Conservation (phyloP, 2,797 vertebrate genomes). For the Enteromius treurensis region DNA sequence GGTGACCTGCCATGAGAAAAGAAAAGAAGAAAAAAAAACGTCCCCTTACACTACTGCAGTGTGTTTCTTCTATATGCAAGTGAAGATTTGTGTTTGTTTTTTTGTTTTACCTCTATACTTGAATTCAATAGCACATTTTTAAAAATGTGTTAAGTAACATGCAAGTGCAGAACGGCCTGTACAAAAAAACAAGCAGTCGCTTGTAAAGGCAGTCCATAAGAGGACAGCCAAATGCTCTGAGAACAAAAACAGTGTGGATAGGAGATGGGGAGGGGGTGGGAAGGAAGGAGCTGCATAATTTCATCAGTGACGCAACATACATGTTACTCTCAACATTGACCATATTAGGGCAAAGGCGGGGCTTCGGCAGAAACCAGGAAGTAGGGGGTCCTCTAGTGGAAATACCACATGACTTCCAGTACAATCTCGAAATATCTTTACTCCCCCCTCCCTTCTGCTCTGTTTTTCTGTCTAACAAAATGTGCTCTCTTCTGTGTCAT, state of each 20-base stretch:
- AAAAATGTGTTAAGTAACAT: constrained; percentile 16
- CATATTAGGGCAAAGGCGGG: constrained; percentile 70
- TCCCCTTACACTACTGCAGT: not conserved
- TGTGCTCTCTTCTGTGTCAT: constrained; percentile 43
- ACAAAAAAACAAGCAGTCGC: constrained; percentile 36
- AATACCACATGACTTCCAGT: constrained; percentile 73
- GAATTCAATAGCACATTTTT: not conserved
- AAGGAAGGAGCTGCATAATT: constrained; percentile 30
- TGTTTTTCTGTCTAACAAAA: constrained; percentile 32
- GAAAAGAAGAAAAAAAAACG: not conserved
- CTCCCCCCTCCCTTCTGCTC: constrained; percentile 39
- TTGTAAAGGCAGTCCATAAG: constrained; percentile 34
- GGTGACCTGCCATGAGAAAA: not conserved
- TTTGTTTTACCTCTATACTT: not conserved
- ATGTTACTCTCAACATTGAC: constrained; percentile 53
- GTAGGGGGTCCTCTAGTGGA: constrained; percentile 67
- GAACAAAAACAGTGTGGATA: constrained; percentile 25
- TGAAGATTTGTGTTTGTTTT: not conserved
- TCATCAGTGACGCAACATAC: constrained; percentile 42
- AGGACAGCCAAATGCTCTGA: constrained; percentile 35
- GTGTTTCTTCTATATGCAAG: constrained; percentile 2
- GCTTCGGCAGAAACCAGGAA: constrained; percentile 65
- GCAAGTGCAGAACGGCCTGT: constrained; percentile 16
- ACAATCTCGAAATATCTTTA: constrained; percentile 51
- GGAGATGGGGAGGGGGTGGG: not conserved